phyloP scores from a whole-genome alignment of 2,113 vertebrate species.

The Puffinus mauretanicus region DNA sequence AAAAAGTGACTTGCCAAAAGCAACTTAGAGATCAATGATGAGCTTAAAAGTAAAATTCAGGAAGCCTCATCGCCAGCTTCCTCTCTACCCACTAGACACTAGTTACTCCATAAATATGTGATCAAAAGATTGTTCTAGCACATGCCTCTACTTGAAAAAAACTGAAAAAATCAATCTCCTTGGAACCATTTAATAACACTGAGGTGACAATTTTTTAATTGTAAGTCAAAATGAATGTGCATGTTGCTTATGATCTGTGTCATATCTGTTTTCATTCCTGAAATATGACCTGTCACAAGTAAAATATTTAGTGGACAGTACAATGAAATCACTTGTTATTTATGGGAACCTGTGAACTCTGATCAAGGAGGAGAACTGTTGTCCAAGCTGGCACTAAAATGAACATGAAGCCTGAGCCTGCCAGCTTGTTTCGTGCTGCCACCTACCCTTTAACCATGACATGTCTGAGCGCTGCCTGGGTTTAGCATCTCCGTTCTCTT shows the following conservation, averaged over 20 bases:
- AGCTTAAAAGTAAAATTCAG: neutral
- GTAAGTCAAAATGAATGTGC: conserved; percentile 38
- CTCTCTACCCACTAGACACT: neutral
- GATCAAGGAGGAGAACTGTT: neutral
- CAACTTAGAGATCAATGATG: neutral
- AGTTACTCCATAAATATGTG: neutral
- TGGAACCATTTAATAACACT: neutral
- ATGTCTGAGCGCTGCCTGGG: neutral
- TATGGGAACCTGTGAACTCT: neutral
- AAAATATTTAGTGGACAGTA: conserved; percentile 24
- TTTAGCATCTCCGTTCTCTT: neutral
- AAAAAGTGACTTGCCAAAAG: neutral
- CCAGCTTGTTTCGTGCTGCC: neutral
- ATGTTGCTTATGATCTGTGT: neutral
- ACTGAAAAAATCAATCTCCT: neutral
- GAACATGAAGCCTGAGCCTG: neutral
- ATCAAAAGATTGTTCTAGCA: conserved; percentile 9
- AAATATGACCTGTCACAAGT: neutral
- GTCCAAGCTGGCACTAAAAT: neutral
- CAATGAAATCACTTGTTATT: conserved; percentile 29
- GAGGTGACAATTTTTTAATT: neutral
- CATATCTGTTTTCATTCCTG: conserved; percentile 8
- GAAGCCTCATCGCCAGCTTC: neutral
- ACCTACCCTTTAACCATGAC: neutral
- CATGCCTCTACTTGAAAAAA: neutral